A percentile compares a stretch with the other conserved stretches of the same genome.
Evolutionary conservation across 2,113 vertebrate species (phyloP).

Genomic region (Siniperca chuatsi): DNA sequence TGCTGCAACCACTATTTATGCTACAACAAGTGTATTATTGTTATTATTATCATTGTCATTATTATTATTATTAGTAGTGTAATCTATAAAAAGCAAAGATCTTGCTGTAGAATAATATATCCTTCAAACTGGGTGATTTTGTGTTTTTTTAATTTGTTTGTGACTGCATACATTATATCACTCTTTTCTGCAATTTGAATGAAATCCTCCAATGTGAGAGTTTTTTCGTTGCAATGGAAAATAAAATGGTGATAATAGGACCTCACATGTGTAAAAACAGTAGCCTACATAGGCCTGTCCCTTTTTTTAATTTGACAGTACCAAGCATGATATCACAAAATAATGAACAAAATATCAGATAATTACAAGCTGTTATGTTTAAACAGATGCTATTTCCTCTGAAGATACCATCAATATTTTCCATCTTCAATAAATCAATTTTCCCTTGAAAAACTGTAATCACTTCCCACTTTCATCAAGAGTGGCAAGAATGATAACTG

Average conservation of each 20-base stretch:
- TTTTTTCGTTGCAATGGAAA: background rate
- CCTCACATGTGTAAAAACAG: background rate
- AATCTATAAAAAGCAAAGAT: background rate
- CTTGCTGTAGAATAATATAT: background rate
- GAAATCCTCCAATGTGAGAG: background rate
- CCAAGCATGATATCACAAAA: background rate
- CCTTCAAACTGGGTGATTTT: background rate
- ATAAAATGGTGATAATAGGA: background rate
- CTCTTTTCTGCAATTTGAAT: background rate
- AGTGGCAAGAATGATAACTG: conserved; percentile 41
- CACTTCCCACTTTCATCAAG: conserved; percentile 48
- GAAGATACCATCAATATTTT: conserved; percentile 11
- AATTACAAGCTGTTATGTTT: background rate
- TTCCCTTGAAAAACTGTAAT: background rate
- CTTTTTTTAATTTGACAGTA: background rate
- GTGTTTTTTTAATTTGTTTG: background rate
- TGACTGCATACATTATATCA: too few relatives aligned
- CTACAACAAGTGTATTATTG: background rate
- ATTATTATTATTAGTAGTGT: background rate
- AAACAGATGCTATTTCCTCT: conserved; percentile 12
- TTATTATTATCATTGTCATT: background rate
- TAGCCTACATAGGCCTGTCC: background rate
- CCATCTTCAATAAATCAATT: conserved; percentile 1
- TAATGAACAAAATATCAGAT: background rate
- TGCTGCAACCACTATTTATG: conserved; percentile 4